A percentile compares a stretch with the other conserved stretches of the same genome.
These are phyloP conservation scores for Montipora cactus DNA, from an alignment of 64 coral and sea anemone genomes.

Conservation along the genomic window DNA sequence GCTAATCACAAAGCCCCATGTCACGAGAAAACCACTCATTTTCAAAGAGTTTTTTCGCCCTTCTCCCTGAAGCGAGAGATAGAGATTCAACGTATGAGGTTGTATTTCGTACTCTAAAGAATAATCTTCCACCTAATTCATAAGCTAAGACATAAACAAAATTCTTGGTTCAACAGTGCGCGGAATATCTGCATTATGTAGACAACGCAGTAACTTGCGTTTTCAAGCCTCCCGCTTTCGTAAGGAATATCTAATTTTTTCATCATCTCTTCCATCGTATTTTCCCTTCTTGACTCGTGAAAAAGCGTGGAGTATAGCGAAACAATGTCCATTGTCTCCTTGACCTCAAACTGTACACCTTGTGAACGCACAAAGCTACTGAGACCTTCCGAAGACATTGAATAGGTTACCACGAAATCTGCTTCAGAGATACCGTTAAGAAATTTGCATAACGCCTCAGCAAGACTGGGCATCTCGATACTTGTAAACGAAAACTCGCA, in stretches of 20 bases:
- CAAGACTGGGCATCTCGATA: neutral
- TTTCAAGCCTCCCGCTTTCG: neutral
- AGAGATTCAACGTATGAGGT: no score
- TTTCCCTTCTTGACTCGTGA: slow-evolving; percentile 17
- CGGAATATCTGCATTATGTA: slow-evolving; percentile 18
- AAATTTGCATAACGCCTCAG: neutral
- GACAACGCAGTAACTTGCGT: neutral
- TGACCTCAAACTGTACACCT: neutral
- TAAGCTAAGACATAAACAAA: slow-evolving; percentile 1
- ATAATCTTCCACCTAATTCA: neutral
- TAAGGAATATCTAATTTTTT: slow-evolving; percentile 13
- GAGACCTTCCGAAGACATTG: neutral
- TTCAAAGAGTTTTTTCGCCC: no score
- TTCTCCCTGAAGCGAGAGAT: no score
- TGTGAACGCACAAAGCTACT: neutral
- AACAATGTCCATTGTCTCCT: neutral
- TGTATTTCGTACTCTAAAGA: no score
- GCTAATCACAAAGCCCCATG: no score
- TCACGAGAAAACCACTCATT: no score
- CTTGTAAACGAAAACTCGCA: neutral
- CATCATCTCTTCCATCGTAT: slow-evolving; percentile 25
- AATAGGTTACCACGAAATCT: slow-evolving; percentile 24
- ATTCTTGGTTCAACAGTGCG: slow-evolving; percentile 16
- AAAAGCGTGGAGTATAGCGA: neutral
- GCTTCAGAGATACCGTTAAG: neutral